Percentiles rank a stretch among this genome's conserved stretches.
Evolutionary conservation across 2,797 vertebrate species (phyloP).

Genomic region (Hirundo rustica): DNA sequence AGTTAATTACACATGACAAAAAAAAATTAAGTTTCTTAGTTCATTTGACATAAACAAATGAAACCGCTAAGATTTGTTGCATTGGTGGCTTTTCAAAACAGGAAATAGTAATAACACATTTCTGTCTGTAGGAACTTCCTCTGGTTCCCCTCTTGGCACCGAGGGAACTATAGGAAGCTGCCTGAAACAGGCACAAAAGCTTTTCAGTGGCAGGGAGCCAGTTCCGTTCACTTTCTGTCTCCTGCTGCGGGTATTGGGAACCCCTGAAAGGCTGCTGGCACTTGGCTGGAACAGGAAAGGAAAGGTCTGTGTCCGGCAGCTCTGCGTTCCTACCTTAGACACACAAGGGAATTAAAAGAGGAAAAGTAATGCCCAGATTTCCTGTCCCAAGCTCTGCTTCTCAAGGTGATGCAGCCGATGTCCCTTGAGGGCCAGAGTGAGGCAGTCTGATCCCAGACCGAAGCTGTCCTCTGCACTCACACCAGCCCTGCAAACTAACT

Average conservation of each 20-base stretch:
- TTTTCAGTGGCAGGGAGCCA: not conserved
- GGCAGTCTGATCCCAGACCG: not conserved
- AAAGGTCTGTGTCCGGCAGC: not conserved
- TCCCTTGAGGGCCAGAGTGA: not conserved
- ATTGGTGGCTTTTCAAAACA: constrained; percentile 20
- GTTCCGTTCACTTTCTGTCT: not conserved
- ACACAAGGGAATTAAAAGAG: not conserved
- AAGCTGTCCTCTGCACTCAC: not conserved
- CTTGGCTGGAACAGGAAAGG: not conserved
- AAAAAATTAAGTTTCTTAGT: not conserved
- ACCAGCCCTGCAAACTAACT: not conserved
- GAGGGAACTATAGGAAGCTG: constrained; percentile 17
- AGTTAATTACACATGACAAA: not conserved
- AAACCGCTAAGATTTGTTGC: not conserved
- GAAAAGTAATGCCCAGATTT: not conserved
- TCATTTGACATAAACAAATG: not conserved
- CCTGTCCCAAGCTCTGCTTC: not conserved
- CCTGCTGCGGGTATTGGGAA: not conserved
- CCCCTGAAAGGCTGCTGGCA: not conserved
- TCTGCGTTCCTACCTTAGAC: not conserved
- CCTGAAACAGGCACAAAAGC: constrained; percentile 1
- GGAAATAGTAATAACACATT: constrained; percentile 36
- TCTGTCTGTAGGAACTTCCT: constrained; percentile 49
- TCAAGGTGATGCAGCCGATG: not conserved
- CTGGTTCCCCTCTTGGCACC: constrained; percentile 7